Conservation (phyloP, 2,113 vertebrate genomes). For the Reinhardtius hippoglossoides region DNA sequence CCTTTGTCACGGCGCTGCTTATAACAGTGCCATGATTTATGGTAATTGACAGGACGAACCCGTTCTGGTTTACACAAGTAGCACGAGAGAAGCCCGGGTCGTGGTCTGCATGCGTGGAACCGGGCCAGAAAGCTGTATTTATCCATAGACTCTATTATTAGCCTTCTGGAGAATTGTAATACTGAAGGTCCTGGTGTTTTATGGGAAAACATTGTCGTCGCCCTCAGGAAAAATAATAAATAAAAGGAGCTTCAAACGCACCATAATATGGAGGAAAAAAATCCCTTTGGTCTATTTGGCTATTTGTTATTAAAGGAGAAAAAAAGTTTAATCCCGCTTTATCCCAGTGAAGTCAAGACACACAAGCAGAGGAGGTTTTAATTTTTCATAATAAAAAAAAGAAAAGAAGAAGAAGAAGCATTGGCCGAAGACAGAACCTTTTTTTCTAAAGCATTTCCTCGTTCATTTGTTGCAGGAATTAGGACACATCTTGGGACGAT, state of each 20-base stretch:
- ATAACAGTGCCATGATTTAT: slow-evolving; percentile 33
- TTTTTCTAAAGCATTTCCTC: slow-evolving; percentile 41
- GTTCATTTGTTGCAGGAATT: slow-evolving; percentile 53
- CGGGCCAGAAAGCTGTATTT: neutral
- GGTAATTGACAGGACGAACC: slow-evolving; percentile 1
- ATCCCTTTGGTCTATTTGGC: slow-evolving; percentile 6
- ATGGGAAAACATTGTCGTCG: slow-evolving; percentile 16
- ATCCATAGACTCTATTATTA: slow-evolving; percentile 5
- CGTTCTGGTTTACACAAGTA: slow-evolving; percentile 18
- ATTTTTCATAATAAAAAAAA: slow-evolving; percentile 36
- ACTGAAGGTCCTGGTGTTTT: slow-evolving; percentile 6
- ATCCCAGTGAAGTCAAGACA: slow-evolving; percentile 33
- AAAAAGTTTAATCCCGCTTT: slow-evolving; percentile 23
- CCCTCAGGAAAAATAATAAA: neutral
- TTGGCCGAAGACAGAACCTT: neutral
- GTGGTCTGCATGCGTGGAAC: slow-evolving; percentile 5
- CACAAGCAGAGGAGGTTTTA: slow-evolving; percentile 24
- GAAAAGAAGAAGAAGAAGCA: slow-evolving; percentile 5
- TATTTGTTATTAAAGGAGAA: slow-evolving; percentile 30
- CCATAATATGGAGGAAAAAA: slow-evolving; percentile 9
- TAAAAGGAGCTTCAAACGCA: neutral
- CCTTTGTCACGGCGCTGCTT: slow-evolving; percentile 23
- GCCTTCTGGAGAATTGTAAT: neutral
- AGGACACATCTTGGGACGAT: slow-evolving; percentile 58
- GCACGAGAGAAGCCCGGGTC: neutral